Evolutionary conservation across 2,888 invertebrate genomes (phyloP), one percentile per base, ranked within the genome.

Genomic region (Temnothorax ravouxi): DNA sequence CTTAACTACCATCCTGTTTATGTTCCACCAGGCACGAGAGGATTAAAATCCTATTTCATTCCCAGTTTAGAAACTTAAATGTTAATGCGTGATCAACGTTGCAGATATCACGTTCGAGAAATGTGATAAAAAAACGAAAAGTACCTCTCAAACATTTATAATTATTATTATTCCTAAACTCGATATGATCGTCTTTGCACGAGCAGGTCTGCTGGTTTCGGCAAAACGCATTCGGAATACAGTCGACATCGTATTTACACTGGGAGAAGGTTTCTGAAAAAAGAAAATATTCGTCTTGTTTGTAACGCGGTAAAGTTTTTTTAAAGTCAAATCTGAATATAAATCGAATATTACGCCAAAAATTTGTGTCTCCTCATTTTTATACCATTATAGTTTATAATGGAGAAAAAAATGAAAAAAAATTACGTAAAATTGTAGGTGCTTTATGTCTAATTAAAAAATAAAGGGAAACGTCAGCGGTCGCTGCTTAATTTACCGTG

Each of bases 61-160:
- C 4, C 13, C 9, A 13, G 9, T 6, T 29, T 38, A 52, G 2
- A 8, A n/a, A 54, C 3, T 34, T 34, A 4, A 72, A 56, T 18
- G 25, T 41, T 56, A 38, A 25, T 11, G 15, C 15, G 15, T 71
- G 38, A 71, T 54, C 3, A 15, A 66, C 29, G 38, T 66, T 66
- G 11, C 29, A 29, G 29, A 44, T 61, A 6, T 38, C 9, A 5
- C 54, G n/a, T 1, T 21, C 21, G 15, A 15, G 18, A 0, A 67
- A 66, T 18, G 66, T 38, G 3, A 64, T 21, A 5, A 41, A 44
- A 47, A 66, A 25, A 29, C 3, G 0, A 29, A 18, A 3, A 71
- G 29, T 91, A 95, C 95, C 92, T 94, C 92, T 92, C 11, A 95
- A 85, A 87, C 95, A 95, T 84, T 95, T 93, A 76, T 94, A 94